These are phyloP conservation scores for Chrysotoxum bicinctum DNA, from an alignment of 2,888 invertebrate species.

Conservation along the genomic window DNA sequence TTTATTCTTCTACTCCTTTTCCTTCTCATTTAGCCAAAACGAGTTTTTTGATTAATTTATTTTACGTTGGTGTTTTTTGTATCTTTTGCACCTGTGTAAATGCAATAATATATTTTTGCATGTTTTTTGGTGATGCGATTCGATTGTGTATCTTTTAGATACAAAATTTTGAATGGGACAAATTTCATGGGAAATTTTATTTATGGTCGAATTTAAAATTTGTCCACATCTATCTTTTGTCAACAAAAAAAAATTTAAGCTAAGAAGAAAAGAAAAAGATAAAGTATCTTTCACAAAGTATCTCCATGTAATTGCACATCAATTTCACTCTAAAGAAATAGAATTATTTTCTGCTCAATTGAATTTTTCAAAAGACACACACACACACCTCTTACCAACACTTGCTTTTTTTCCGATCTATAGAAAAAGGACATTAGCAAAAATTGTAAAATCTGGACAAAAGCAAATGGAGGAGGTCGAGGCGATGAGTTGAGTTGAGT, in stretches of 20 bases:
- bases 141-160: conserved; percentile 58
- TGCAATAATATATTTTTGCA: conserved; percentile 49
- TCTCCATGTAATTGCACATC: conserved; percentile 58
- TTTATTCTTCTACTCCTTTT: not conserved
- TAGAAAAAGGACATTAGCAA: conserved; percentile 44
- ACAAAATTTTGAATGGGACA: conserved; percentile 31
- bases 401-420: not conserved
- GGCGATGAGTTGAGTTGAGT: not conserved
- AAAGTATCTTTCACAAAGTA: conserved; percentile 23
- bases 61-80: not conserved
- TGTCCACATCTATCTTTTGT: conserved; percentile 21
- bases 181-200: conserved; percentile 54
- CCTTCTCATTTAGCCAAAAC: conserved; percentile 16
- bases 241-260: not conserved
- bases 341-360: conserved; percentile 70
- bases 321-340: conserved; percentile 37
- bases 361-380: conserved; percentile 54
- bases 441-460: conserved; percentile 27
- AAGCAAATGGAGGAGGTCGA: conserved; percentile 6
- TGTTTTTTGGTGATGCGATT: conserved; percentile 21
- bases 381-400: not conserved
- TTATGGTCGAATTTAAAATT: not conserved
- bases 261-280: not conserved
- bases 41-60: conserved; percentile 68
- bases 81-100: conserved; percentile 54